Evolutionary conservation across 2,113 vertebrate species (phyloP), one percentile per base, ranked within the genome.

Genomic region (Chlorocebus sabaeus): DNA sequence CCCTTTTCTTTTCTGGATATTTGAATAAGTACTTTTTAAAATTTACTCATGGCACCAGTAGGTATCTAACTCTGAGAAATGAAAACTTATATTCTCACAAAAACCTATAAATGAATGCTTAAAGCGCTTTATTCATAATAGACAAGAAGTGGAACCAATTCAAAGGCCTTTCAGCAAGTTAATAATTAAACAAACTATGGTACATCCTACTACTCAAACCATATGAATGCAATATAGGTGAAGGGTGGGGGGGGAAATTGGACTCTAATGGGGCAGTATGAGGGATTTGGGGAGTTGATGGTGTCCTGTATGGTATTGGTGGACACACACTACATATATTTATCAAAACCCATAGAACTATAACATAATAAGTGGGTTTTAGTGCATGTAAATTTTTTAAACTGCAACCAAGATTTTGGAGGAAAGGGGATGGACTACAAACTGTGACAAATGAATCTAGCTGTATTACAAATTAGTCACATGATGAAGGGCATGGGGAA

Each of bases 391-490:
- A 87, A 45, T 25, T 91, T 96, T 96, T 32, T 5, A 67, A 88
- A 88, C 32, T 57, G 75, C 55, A 93, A 75, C 20, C 55, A 67
- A 35, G 81, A 68, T 95, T 14, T 73, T 6, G 1, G 11, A 40
- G 30, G 40, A 67, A 22, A 25, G 18, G 16, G 18, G 27, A 84
- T 80, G 90, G 35, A 85, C 38, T 80, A 68, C 5, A 40, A 13
- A 90, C 40, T 59, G 13, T 70, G 50, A 95, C 50, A 90, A 97
- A 83, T 93, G 43, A 82, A 95, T 95, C 30, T 70, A 76, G 89
- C 43, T 84, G 0, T 85, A 92, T 86, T 86, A 75, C 3, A 93
- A 93, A 67, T 27, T 8, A 52, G 38, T 95, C 59, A 61, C 50
- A 52, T 87, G 57, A 82, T 82, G 50, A 96, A 83, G 18, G 38